Base-by-base conservation (phyloP, 2,888 invertebrate genomes). In the Protophormia terraenovae region DNA sequence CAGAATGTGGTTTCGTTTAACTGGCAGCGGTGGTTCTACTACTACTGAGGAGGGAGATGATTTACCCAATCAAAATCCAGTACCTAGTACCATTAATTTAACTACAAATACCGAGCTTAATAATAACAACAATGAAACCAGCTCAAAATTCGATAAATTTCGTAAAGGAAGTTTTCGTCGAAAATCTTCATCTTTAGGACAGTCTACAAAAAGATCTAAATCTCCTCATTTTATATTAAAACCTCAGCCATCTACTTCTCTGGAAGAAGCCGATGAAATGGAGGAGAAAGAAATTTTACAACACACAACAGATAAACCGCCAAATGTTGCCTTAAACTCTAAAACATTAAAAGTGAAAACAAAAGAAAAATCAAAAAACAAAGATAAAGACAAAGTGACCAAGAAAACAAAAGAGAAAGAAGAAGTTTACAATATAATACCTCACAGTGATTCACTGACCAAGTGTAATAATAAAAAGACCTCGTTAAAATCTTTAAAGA, bases 91-190 rank as follows among this genome's bases (percentile, higher is more conserved):
- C 3, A 24, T 50, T 16, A 69, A 82, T 12, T n/a, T 29, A 62
- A 41, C 32, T 1, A 4, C 14, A 5, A 64, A 35, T 12, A 29
- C 14, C 27, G 75, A 67, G 5, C 80, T 47, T 12, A 77, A 73
- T 19, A 73, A 45, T n/a, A 83, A 77, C 47, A 86, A 78, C 60
- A 81, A 66, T 32, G 80, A 80, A 35, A 50, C 69, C 35, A n/a
- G 79, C 16, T 88, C 88, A 24, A 88, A 86, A 79, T 89, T 89
- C 86, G 86, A 88, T 64, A 89, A 88, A 77, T 89, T 89, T 62
- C 87, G 89, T 12, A 87, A 88, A 27, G 87, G 87, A 12, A 89
- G 89, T 83, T 89, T 89, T 87, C 88, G 89, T 16, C 86, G 88
- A 53, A 89, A 89, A 69, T 84, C 87, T 10, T 19, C 67, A 0